Base-by-base conservation (phyloP, 2,113 vertebrate genomes). In the Grallaria varia region DNA sequence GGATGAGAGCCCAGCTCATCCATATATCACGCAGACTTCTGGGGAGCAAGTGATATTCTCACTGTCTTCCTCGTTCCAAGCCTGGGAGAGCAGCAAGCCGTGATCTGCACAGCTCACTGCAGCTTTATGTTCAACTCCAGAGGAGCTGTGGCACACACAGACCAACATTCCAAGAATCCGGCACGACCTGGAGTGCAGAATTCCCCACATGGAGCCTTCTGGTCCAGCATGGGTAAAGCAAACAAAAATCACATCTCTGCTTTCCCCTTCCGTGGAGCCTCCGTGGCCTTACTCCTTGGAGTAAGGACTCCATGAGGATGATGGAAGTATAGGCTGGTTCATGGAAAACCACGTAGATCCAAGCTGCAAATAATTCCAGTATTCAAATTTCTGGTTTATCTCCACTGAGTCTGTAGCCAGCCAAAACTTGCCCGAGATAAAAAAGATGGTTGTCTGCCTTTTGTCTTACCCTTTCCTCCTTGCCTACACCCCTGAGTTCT, bases 111-210 rank as follows among this genome's bases (percentile, higher is more conserved):
- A 73, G 28, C 28, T 45, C 30, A 6, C 37, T 21, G 42, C 33
- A n/a, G 37, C 44, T 78, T 74, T 33, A 33, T 1, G 0, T 45
- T 33, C 4, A 2, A 7, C 18, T 52, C 47, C 59, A 28, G 78
- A 73, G 52, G n/a, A 62, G 20, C 3, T 9, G 2, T 13, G 24
- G 14, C 8, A 12, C 0, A 0, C 21, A 10, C 21, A 24, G 16
- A 52, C 18, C 67, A 73, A 15, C 12, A 17, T 39, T 23, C 9
- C 37, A 33, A 19, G n/a, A 33, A 19, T 7, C 25, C 8, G 67
- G 37, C 20, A 9, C 4, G 17, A 15, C 10, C 39, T 11, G 44
- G 44, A 31, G 23, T 25, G 5, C 13, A 28, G 39, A 47, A 12
- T n/a, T 69, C 12, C 49, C 31, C 8, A 2, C 44, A 12, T 8